Base-by-base conservation (phyloP, 2,113 vertebrate genomes). In the Ciconia stormi region DNA sequence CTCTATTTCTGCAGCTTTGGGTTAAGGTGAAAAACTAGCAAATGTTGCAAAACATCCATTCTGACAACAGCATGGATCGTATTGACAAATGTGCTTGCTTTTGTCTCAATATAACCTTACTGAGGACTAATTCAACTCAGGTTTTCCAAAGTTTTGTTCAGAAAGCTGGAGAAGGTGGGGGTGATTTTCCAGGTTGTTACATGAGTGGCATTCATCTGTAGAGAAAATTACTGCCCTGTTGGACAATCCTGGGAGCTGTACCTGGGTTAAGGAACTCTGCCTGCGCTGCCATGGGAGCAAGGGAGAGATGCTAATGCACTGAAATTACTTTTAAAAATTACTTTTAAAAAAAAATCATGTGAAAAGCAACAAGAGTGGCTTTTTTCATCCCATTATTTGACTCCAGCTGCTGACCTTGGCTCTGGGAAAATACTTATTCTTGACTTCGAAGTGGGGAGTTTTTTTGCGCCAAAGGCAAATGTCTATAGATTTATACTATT, bases 381-480 rank as follows among this genome's bases (percentile, higher is more conserved):
- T 77, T 95, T 93, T 96, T 89, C 80, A 65, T 63, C 74, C 55
- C 78, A 90, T 93, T 96, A 92, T 95, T 95, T 96, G 80, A 93
- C 81, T 97, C 89, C 91, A 95, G 91, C 87, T 94, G 95, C 95
- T 96, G 94, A 96, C 95, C 93, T 96, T 96, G 89, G 90, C 95
- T 97, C 95, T 97, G 92, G 92, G 85, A 96, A 97, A 97, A 96
- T 93, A 78, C 97, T 95, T 97, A 96, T 16, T 92, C 83, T 90
- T 91, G 90, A 96, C 93, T 97, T 94, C 22, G 77, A 90, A 87
- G 71, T 26, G 29, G 52, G 76, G 91, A 95, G 69, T 1, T 18
- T 83, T 94, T 77, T 82, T 91, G 93, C 11, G 77, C 95, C 97
- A 97, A 95, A 97, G 87, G 70, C 93, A 92, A 97, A 96, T 40